Conservation (phyloP, 2,113 vertebrate species). For the Notothenia rossii region DNA sequence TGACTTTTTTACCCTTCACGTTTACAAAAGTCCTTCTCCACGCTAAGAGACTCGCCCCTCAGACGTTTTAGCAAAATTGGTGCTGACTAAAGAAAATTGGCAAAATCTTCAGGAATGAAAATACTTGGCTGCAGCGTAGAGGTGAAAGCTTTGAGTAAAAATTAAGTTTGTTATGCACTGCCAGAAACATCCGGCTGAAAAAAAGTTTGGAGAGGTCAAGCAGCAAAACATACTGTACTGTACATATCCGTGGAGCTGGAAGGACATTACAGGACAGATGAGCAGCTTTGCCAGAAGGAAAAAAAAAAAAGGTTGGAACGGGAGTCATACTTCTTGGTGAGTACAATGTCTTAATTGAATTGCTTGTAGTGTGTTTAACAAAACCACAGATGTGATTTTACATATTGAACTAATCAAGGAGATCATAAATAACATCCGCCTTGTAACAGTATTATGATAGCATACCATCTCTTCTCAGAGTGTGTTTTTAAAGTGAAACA, state of each 20-base stretch:
- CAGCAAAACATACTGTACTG: constrained; percentile 15
- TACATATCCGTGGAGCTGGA: constrained; percentile 22
- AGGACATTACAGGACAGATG: constrained; percentile 39
- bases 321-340: constrained; percentile 51
- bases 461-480: constrained; percentile 40
- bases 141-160: constrained; percentile 12
- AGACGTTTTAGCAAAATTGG: constrained; percentile 52
- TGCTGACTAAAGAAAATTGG: constrained; percentile 34
- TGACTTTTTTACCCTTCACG: constrained; percentile 35
- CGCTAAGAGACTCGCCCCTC: constrained; percentile 36
- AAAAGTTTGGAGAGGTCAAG: constrained; percentile 12
- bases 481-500: constrained; percentile 44
- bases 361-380: neutral
- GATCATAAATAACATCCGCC: neutral
- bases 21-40: constrained; percentile 38
- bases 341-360: constrained; percentile 40
- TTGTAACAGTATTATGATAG: constrained; percentile 29
- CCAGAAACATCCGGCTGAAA: constrained; percentile 12
- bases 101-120: constrained; percentile 34
- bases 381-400: neutral
- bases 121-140: constrained; percentile 23
- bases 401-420: neutral
- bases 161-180: constrained; percentile 6
- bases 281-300: constrained; percentile 16
- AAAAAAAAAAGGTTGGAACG: neutral